Percentiles rank a stretch among this genome's conserved stretches.
Evolutionary conservation across 2,113 vertebrate species (phyloP).

Genomic region (Odobenus rosmarus): DNA sequence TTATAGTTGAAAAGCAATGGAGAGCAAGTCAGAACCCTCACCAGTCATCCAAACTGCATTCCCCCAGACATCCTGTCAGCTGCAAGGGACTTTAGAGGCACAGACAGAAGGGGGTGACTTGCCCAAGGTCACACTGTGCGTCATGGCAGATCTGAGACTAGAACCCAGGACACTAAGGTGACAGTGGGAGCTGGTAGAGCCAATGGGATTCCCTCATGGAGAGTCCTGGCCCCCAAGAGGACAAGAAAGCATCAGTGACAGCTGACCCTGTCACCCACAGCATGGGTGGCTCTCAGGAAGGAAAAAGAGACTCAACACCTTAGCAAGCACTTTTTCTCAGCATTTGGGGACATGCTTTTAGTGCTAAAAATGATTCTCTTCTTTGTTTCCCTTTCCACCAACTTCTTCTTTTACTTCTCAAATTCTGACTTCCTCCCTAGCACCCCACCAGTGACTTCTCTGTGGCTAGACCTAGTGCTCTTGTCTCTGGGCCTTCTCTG

Average conservation of each 20-base stretch:
- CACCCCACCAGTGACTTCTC: not conserved
- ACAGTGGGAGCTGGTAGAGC: not conserved
- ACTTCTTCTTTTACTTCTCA: slow-evolving; percentile 44
- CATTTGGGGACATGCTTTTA: not conserved
- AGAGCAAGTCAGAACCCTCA: not conserved
- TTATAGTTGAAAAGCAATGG: slow-evolving; percentile 13
- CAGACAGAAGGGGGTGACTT: not conserved
- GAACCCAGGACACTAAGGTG: not conserved
- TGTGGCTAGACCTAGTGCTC: not conserved
- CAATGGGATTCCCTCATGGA: not conserved
- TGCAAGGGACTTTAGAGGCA: not conserved
- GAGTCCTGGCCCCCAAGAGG: not conserved
- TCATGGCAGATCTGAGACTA: not conserved
- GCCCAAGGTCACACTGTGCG: not conserved
- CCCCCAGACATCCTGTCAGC: slow-evolving; percentile 28
- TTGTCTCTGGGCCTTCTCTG: not conserved
- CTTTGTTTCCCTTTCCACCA: not conserved
- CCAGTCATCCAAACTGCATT: not conserved
- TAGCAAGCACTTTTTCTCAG: slow-evolving; percentile 4
- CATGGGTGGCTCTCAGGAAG: not conserved
- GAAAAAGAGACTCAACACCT: not conserved
- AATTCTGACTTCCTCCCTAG: slow-evolving; percentile 35
- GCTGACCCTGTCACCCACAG: not conserved
- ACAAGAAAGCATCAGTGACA: not conserved
- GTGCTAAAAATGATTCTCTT: not conserved